These are phyloP conservation scores for Noctua pronuba DNA, from an alignment of 2,888 invertebrate genomes.

Conservation along the genomic window DNA sequence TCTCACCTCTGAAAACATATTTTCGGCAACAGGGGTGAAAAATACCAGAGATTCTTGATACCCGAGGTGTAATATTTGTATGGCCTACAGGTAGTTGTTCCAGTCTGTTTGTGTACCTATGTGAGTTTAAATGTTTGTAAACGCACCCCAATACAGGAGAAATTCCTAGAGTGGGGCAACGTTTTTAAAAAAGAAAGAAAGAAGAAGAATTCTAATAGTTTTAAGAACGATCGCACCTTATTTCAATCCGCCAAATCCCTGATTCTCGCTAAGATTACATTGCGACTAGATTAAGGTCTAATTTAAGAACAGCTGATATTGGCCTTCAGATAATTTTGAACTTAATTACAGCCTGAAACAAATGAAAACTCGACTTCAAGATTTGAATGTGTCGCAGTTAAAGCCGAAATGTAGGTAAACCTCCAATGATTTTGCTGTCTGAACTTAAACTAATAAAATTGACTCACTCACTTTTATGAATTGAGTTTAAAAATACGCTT, in stretches of 20 bases:
- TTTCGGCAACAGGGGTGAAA: background rate
- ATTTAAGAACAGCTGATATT: background rate
- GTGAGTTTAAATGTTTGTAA: too few species aligned
- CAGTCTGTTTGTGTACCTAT: too few species aligned
- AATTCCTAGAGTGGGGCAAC: too few species aligned
- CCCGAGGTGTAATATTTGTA: too few species aligned
- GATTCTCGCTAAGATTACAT: background rate
- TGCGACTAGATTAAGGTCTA: background rate
- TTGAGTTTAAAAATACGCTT: background rate
- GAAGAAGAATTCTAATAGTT: background rate
- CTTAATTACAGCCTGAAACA: conserved; percentile 51
- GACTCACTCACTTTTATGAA: background rate
- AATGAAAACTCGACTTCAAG: conserved; percentile 26
- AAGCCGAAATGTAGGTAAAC: conserved; percentile 45
- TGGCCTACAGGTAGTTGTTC: too few species aligned
- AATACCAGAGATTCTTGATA: background rate
- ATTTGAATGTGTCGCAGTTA: conserved; percentile 41
- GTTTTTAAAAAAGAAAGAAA: too few species aligned
- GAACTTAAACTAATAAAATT: conserved; percentile 1
- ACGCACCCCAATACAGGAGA: too few species aligned
- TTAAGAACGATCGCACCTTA: background rate
- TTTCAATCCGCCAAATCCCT: background rate
- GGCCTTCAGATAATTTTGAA: background rate
- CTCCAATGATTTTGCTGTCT: background rate
- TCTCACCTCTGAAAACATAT: background rate